A percentile compares a stretch with the other conserved stretches of the same genome.
Conservation (phyloP, 2,888 invertebrate genomes). For the Heteromurus nitidus region DNA sequence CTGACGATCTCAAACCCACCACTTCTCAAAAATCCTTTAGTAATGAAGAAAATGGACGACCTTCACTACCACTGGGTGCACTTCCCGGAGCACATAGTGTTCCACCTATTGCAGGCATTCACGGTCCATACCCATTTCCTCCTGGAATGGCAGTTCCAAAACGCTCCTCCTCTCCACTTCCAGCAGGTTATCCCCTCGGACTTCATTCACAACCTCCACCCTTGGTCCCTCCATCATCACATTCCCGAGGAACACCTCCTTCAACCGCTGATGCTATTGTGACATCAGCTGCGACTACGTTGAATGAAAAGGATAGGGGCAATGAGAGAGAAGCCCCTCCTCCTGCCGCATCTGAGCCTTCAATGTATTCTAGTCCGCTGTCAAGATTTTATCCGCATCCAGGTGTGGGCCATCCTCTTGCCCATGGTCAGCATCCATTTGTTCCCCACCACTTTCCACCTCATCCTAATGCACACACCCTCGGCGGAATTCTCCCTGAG, state of each 20-base stretch:
- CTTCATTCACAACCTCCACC: slow-evolving; percentile 61
- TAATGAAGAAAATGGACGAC: slow-evolving; percentile 42
- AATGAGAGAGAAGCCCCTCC: slow-evolving; percentile 61
- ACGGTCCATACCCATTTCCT: slow-evolving; percentile 62
- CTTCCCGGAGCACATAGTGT: slow-evolving; percentile 13
- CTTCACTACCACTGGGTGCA: slow-evolving; percentile 13
- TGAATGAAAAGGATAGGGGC: slow-evolving; percentile 46
- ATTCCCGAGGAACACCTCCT: slow-evolving; percentile 55
- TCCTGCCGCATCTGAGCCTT: slow-evolving; percentile 49
- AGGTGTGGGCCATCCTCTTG: slow-evolving; percentile 56
- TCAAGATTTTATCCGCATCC: slow-evolving; percentile 70
- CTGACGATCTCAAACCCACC: slow-evolving; percentile 71
- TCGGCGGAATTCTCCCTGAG: slow-evolving; percentile 64
- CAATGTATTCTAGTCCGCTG: slow-evolving; percentile 72
- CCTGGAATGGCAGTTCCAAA: slow-evolving; percentile 65
- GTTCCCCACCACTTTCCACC: slow-evolving; percentile 63
- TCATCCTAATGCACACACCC: slow-evolving; percentile 62
- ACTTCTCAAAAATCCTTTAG: slow-evolving; percentile 55
- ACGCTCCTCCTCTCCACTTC: slow-evolving; percentile 60
- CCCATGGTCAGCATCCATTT: slow-evolving; percentile 59
- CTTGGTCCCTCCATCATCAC: slow-evolving; percentile 50
- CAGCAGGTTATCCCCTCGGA: slow-evolving; percentile 59
- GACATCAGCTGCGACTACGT: slow-evolving; percentile 64
- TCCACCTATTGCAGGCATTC: slow-evolving; percentile 42
- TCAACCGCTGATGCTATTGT: slow-evolving; percentile 71